phyloP scores from a whole-genome alignment of 1,140 invertebrate genomes.

The Drosophila equinoxialis region DNA sequence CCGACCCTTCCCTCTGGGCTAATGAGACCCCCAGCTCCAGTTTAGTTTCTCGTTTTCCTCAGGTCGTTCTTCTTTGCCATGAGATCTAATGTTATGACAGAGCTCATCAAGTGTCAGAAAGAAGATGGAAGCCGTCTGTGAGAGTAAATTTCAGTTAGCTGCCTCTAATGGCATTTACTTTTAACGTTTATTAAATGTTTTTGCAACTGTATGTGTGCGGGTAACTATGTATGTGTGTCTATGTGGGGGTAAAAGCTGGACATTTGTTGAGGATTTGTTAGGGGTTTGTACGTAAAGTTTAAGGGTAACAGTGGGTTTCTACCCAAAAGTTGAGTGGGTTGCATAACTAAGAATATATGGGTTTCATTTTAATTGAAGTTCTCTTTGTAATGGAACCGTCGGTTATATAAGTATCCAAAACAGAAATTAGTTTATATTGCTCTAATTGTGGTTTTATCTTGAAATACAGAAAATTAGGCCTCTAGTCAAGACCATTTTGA shows the following conservation, averaged over 20 bases:
- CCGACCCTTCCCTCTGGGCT: slow-evolving; percentile 39
- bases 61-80: slow-evolving; percentile 4
- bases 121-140: slow-evolving; percentile 12
- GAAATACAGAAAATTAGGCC: background rate
- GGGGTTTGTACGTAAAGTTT: slow-evolving; percentile 33
- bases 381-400: background rate
- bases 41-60: slow-evolving; percentile 11
- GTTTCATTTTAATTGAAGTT: slow-evolving; percentile 4
- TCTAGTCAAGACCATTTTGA: background rate
- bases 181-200: slow-evolving; percentile 78
- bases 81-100: slow-evolving; percentile 81
- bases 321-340: background rate
- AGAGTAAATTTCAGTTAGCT: slow-evolving; percentile 15
- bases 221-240: slow-evolving; percentile 41
- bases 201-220: slow-evolving; percentile 2
- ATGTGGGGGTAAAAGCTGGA: slow-evolving; percentile 40
- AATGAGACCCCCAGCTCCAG: slow-evolving; percentile 49
- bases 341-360: background rate
- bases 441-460: background rate
- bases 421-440: background rate
- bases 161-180: slow-evolving; percentile 77
- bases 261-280: slow-evolving; percentile 49
- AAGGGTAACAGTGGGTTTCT: slow-evolving; percentile 26
- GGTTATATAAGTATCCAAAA: background rate
- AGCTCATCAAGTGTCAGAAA: slow-evolving; percentile 76